Conservation (phyloP, 2,888 invertebrate species). For the Fabriciana adippe region DNA sequence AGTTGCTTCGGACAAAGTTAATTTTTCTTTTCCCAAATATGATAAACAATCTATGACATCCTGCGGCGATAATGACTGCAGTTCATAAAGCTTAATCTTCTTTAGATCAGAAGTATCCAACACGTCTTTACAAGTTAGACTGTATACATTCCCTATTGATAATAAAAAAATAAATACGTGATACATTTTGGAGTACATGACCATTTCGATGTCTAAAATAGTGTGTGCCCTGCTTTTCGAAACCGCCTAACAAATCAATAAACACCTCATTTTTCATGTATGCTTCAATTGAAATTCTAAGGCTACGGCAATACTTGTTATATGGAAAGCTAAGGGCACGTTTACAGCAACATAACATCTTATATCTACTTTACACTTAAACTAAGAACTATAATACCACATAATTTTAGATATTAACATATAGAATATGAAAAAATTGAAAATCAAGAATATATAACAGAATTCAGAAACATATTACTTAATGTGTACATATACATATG, state of each 20-base stretch:
- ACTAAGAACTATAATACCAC: too few relatives aligned
- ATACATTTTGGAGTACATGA: neutral
- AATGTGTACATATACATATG: too few relatives aligned
- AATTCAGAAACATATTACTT: too few relatives aligned
- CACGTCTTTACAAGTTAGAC: constrained; percentile 58
- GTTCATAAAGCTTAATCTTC: constrained; percentile 47
- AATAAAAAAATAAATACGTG: constrained; percentile 1
- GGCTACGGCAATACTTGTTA: neutral
- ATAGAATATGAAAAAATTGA: too few relatives aligned
- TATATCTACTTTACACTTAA: too few relatives aligned
- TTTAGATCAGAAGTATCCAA: constrained; percentile 50
- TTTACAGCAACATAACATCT: neutral
- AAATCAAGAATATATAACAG: too few relatives aligned
- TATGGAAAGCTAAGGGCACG: neutral
- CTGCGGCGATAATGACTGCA: constrained; percentile 55
- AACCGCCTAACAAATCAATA: neutral
- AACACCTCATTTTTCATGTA: constrained; percentile 14
- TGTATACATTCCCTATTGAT: constrained; percentile 1
- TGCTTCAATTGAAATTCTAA: constrained; percentile 5
- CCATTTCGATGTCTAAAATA: neutral
- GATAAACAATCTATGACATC: constrained; percentile 64
- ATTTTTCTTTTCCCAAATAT: constrained; percentile 59
- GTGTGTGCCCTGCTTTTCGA: neutral
- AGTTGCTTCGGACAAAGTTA: constrained; percentile 55
- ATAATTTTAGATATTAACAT: too few relatives aligned